Base-by-base conservation (phyloP, 1,140 invertebrate species). In the Polypedilum pembai region DNA sequence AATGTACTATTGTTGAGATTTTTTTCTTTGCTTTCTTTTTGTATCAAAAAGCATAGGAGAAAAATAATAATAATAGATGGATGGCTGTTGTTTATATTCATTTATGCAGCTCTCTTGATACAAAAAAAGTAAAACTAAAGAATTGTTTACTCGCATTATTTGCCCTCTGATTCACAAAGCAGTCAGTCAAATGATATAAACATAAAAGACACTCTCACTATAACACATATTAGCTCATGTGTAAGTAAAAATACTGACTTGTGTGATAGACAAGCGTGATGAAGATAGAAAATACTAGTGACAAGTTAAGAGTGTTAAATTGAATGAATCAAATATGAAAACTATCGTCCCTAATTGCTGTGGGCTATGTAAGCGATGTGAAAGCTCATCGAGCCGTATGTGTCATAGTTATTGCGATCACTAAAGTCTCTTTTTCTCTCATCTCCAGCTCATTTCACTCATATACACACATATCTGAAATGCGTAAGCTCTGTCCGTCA, bases 301-400 rank as follows among this genome's bases (percentile, higher is more conserved):
- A 69, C 65, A 69, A 69, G 65, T 69, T 69, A 69, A 69, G 65
- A 21, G 65, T 69, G 17, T 18, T 69, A 69, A 20, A 69, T 69
- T 69, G 65, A 69, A 20, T 69, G 65, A 69, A 69, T 69, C 17
- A 69, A 69, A 69, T 21, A 56, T 56, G 45, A 56, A 56, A 56
- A 56, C 45, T 56, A 56, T 56, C 45, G 45, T 56, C 45, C 45
- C 45, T 56, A 56, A 56, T 56, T 56, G 45, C 45, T 56, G 45
- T 56, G 45, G 45, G 45, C 45, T 56, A 12, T 56, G 45, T 56
- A 12, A n/a, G 45, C 12, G 45, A 56, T 56, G 45, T 56, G 24
- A 56, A 56, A 56, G 45, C 12, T 56, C 45, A 56, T 4, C 45
- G 45, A 56, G n/a, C 10, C 45, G n/a, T 56, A 56, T 56, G 45